Percentiles rank a stretch among this genome's conserved stretches.
Evolutionary conservation across 2,888 invertebrate genomes (phyloP).

Genomic region (Lasius fuliginosus): DNA sequence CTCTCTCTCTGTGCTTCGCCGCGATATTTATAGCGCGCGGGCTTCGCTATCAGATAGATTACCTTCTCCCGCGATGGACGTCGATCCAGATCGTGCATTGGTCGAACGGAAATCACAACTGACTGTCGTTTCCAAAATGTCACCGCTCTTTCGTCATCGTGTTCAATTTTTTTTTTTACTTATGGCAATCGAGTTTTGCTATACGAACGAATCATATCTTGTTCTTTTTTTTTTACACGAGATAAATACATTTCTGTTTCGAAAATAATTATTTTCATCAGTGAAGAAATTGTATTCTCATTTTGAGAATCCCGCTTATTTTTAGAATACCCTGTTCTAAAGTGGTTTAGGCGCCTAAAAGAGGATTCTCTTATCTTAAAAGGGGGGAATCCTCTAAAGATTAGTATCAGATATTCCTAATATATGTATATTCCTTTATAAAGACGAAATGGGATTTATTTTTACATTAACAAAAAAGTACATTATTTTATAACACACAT

Average conservation of each 20-base stretch:
- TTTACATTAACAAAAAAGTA: no score
- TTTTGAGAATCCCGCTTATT: no score
- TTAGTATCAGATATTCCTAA: no score
- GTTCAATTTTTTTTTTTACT: neutral
- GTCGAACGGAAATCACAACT: constrained; percentile 41
- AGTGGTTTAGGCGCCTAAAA: no score
- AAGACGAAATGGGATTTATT: no score
- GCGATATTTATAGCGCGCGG: constrained; percentile 48
- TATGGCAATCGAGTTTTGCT: neutral
- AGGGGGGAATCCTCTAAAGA: no score
- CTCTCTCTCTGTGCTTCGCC: constrained; percentile 13
- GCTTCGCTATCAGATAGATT: constrained; percentile 46
- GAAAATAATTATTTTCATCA: neutral
- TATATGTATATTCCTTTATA: no score
- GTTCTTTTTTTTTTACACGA: neutral
- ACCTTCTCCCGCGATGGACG: constrained; percentile 16
- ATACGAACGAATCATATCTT: neutral
- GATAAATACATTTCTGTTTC: neutral
- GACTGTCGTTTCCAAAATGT: constrained; percentile 35
- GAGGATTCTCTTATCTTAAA: no score
- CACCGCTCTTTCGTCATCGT: constrained; percentile 19
- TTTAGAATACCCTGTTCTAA: no score
- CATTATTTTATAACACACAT: no score
- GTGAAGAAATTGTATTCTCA: no score
- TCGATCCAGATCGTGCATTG: constrained; percentile 38